Evolutionary conservation across 2,797 vertebrate species (phyloP).

Genomic region (Orestias chungarensis): DNA sequence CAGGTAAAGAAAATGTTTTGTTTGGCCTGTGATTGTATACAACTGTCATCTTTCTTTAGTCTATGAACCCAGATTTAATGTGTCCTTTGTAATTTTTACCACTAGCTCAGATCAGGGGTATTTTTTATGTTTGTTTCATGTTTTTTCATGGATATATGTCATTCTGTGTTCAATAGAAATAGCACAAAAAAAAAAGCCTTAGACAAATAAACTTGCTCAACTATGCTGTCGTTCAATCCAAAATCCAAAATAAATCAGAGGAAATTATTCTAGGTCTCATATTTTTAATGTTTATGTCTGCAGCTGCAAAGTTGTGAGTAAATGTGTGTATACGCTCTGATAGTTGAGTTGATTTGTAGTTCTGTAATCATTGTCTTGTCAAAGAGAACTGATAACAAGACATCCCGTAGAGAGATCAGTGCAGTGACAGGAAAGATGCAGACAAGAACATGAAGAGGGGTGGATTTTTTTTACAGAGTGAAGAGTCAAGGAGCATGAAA

Average conservation of each 20-base stretch:
- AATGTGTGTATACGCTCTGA: constrained; percentile 9
- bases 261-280: neutral
- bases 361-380: constrained; percentile 61
- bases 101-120: neutral
- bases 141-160: neutral
- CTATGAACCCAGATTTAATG: neutral
- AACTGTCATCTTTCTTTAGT: neutral
- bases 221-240: neutral
- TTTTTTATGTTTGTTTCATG: neutral
- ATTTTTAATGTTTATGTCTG: neutral
- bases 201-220: neutral
- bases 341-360: constrained; percentile 43
- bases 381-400: constrained; percentile 55
- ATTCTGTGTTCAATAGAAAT: neutral
- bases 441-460: constrained; percentile 47
- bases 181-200: neutral
- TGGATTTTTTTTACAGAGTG: constrained; percentile 33
- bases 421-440: constrained; percentile 41
- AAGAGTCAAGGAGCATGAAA: constrained; percentile 9
- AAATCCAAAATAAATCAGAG: neutral
- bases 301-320: neutral
- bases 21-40: no score
- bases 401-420: constrained; percentile 44
- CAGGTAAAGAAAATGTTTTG: no score
- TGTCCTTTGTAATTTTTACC: neutral